Evolutionary conservation across 2,113 vertebrate genomes (phyloP).

Genomic region (Reinhardtius hippoglossoides): DNA sequence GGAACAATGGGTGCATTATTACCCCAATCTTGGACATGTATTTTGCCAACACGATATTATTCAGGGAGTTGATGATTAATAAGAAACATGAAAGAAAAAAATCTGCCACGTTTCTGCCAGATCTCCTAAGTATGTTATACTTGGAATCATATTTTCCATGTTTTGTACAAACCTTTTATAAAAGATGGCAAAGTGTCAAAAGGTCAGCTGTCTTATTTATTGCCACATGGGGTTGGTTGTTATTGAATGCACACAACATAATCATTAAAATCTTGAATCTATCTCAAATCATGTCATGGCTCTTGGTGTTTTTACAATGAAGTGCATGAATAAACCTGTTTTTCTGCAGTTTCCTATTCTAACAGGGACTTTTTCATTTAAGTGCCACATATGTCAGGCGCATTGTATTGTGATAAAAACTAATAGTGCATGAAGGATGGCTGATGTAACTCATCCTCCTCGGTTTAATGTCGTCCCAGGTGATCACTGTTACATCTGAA

Average conservation of each 20-base stretch:
- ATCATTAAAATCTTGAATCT: neutral
- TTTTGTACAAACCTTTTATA: neutral
- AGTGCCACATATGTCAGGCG: neutral
- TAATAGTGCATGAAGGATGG: neutral
- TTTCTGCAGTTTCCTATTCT: neutral
- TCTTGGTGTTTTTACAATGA: too few relatives aligned
- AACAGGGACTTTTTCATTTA: neutral
- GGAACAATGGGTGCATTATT: conserved; percentile 8
- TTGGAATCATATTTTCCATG: neutral
- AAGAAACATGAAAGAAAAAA: conserved; percentile 5
- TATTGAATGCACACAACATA: neutral
- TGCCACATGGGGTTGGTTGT: neutral
- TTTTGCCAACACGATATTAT: conserved; percentile 5
- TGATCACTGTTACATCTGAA: neutral
- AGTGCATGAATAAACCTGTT: too few relatives aligned
- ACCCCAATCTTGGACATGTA: neutral
- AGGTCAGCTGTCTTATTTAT: neutral
- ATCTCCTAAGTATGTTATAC: neutral
- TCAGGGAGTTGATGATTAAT: conserved; percentile 4
- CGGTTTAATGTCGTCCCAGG: neutral
- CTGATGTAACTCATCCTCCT: neutral
- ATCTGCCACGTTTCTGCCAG: neutral
- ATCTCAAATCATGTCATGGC: too few relatives aligned
- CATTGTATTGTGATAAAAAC: neutral
- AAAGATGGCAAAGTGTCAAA: neutral